Evolutionary conservation across 2,888 invertebrate species (phyloP), one percentile per base, ranked within the genome.

Genomic region (Acanthosoma haemorrhoidale): DNA sequence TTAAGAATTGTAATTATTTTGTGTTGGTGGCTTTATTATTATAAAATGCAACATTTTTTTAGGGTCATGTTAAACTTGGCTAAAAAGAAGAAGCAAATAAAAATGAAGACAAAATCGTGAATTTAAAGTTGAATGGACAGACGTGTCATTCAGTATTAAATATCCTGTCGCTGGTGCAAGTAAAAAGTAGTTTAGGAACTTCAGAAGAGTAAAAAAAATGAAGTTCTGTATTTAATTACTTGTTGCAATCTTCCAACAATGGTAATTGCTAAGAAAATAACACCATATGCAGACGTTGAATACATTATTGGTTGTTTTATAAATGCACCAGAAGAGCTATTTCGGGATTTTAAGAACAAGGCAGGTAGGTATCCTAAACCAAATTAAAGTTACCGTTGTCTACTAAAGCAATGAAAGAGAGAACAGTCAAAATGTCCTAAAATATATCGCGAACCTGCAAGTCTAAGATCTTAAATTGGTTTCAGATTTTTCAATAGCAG

Each of bases 401-500:
- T n/a, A n/a, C n/a, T n/a, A n/a, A n/a, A n/a, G n/a, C n/a, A n/a
- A n/a, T n/a, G n/a, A n/a, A n/a, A 74, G 74, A 75, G 67, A 74
- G 76, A 76, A 76, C 69, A 67, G 71, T 71, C 70, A 75, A 76
- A 71, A 68, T 68, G 15, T 71, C 21, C 69, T 71, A 34, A 59
- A 69, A 71, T 69, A 60, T 75, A 75, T n/a, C n/a, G 75, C 74
- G 72, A n/a, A 61, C 72, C 31, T 72, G 72, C 75, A 75, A 41
- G 71, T 75, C 68, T 73, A 75, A 75, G 76, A 77, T 71, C 70
- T 77, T 66, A 61, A 76, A 75, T 70, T 75, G 70, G 71, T 70
- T 75, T 76, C 76, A 29, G 76, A 73, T 32, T 73, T 76, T 75
- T 76, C 74, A 76, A 39, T 76, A 71, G 75, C 75, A 68, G 71